Percentiles rank a stretch among this genome's conserved stretches.
Evolutionary conservation across 2,888 invertebrate genomes (phyloP).

Genomic region (Limnephilus auricula): DNA sequence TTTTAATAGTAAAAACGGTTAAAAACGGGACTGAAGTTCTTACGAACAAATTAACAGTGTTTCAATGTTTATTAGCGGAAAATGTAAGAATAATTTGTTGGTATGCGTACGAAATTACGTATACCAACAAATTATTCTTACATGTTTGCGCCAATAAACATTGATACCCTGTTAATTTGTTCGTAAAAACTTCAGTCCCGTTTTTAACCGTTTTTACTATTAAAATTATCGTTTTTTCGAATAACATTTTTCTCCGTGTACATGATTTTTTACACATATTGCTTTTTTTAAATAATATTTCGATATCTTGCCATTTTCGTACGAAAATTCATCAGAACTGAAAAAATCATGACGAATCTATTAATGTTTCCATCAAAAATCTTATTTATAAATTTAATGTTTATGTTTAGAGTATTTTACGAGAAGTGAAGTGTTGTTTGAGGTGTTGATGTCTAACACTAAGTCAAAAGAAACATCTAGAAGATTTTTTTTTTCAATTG

Average conservation of each 20-base stretch:
- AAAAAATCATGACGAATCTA: neutral
- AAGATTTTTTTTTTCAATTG: neutral
- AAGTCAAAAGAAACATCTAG: neutral
- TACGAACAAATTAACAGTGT: too few relatives aligned
- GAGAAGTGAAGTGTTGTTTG: neutral
- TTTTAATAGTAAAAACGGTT: too few relatives aligned
- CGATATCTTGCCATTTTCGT: neutral
- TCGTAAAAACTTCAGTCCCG: too few relatives aligned
- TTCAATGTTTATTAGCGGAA: too few relatives aligned
- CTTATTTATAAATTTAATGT: neutral
- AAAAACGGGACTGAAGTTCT: too few relatives aligned
- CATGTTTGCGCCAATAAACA: too few relatives aligned
- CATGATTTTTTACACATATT: neutral
- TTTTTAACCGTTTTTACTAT: too few relatives aligned
- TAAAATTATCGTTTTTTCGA: too few relatives aligned
- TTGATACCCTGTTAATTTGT: too few relatives aligned
- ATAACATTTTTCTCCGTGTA: neutral
- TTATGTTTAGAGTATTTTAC: neutral
- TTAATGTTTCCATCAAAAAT: neutral
- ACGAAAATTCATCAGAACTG: neutral
- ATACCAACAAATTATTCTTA: too few relatives aligned
- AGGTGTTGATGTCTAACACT: neutral
- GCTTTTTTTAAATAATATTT: neutral
- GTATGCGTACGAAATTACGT: too few relatives aligned
- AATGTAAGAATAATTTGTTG: too few relatives aligned